Evolutionary conservation across 30 jellyfish, hydroid and myxozoan species (phyloP).

Genomic region (Pelagia noctiluca): DNA sequence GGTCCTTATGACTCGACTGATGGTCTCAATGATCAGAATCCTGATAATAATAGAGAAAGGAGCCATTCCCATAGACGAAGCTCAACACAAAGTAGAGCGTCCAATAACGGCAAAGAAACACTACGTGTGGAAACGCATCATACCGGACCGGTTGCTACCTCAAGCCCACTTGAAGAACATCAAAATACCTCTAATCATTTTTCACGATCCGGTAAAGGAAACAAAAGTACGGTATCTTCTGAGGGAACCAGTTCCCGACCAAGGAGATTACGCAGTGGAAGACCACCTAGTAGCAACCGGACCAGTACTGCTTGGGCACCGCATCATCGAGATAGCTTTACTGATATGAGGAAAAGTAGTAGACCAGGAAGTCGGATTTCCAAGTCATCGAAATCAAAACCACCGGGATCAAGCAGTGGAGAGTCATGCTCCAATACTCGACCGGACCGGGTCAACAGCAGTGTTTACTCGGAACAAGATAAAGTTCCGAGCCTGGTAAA

Average conservation of each 20-base stretch:
- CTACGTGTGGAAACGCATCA: conserved; percentile 1
- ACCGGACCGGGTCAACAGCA: conserved; percentile 65
- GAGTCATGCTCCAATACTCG: conserved; percentile 52
- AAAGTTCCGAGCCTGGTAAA: conserved; percentile 67
- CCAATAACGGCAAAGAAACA: neutral
- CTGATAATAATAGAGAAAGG: conserved; percentile 19
- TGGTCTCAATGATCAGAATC: too few species aligned
- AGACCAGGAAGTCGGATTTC: conserved; percentile 73
- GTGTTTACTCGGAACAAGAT: conserved; percentile 76
- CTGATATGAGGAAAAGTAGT: neutral
- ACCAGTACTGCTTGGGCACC: neutral
- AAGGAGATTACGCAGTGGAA: neutral
- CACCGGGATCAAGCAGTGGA: conserved; percentile 49
- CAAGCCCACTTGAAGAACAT: conserved; percentile 66
- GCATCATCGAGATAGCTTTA: neutral
- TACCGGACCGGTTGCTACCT: conserved; percentile 63
- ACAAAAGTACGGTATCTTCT: neutral
- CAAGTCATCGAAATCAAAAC: conserved; percentile 26
- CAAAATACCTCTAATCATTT: neutral
- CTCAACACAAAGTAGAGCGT: neutral
- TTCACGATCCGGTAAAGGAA: conserved; percentile 2
- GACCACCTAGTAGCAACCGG: neutral
- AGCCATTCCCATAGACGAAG: conserved; percentile 8
- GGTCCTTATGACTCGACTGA: too few species aligned
- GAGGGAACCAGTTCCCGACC: conserved; percentile 4